Evolutionary conservation across 1,140 invertebrate genomes (phyloP).

Genomic region (Ridgeia piscesae): DNA sequence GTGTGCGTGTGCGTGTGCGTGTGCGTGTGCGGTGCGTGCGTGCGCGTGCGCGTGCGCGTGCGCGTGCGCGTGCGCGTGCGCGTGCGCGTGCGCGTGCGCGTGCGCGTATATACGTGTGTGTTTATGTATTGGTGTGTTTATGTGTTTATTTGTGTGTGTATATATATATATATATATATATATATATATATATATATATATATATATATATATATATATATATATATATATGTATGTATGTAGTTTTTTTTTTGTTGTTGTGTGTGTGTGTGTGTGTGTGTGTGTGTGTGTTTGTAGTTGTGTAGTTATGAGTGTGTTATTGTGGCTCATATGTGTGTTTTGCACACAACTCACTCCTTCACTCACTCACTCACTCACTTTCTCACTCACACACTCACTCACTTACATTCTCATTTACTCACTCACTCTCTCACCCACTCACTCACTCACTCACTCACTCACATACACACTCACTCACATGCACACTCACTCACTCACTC

Average conservation of each 20-base stretch:
- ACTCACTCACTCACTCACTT: no score
- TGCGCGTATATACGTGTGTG: not conserved
- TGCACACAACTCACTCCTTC: no score
- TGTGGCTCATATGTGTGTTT: no score
- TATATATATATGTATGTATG: not conserved
- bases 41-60: constrained; percentile 6
- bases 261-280: not conserved
- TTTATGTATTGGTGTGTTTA: not conserved
- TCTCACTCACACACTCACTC: no score
- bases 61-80: constrained; percentile 3
- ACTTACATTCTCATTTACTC: no score
- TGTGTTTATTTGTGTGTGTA: constrained; percentile 8
- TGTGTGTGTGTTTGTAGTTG: not conserved
- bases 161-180: constrained; percentile 3
- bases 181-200: not conserved
- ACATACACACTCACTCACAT: no score
- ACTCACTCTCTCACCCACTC: not conserved
- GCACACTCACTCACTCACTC: no score
- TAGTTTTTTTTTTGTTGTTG: no score
- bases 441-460: no score
- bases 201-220: not conserved
- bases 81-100: not conserved
- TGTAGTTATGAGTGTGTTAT: no score
- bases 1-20: not conserved
- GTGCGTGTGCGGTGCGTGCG: not conserved